Evolutionary conservation across 2,113 vertebrate species (phyloP), one percentile per base, ranked within the genome.

Genomic region (Aleadryas rufinucha): DNA sequence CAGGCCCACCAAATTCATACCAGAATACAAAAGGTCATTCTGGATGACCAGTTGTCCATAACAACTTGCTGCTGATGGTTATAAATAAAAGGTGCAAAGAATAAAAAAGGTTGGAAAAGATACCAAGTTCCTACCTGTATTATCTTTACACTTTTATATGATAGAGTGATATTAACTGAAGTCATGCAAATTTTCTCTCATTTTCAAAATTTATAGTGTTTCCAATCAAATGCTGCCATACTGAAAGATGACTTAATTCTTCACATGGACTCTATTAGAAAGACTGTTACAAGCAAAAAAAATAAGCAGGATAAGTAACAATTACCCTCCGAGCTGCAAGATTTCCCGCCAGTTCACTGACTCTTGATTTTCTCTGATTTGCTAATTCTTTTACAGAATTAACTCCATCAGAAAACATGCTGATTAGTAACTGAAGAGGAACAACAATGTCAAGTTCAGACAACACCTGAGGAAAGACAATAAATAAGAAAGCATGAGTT

Each of bases 351-450:
- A 99, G 93, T 95, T 99, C 99, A 80, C 97, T 98, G 79, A 97
- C 98, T 64, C 98, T 98, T 9, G 98, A 98, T 97, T 99, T 99
- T 95, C 98, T 99, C 98, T 99, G 99, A 98, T 99, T 99, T 96
- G 99, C 99, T 97, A 99, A 98, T 89, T 99, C 99, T 97, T 99
- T 99, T 57, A 99, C 97, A 83, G 99, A 99, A 98, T 99, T 99
- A 92, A 99, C 99, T 66, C 99, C 99, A 97, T 99, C 99, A 80
- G 99, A 99, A 98, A 99, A 99, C 99, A 99, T 99, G 96, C 99
- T 98, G 82, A 99, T 99, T 84, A 99, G 97, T 56, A 99, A 98
- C 91, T 99, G 99, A 89, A 99, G 98, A 75, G 99, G 99, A 85
- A 99, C 99, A 95, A 99, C 99, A 65, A 99, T 99, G 97, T 99